Base-by-base conservation (phyloP, 1,140 invertebrate genomes). In the Bombus confusus region DNA sequence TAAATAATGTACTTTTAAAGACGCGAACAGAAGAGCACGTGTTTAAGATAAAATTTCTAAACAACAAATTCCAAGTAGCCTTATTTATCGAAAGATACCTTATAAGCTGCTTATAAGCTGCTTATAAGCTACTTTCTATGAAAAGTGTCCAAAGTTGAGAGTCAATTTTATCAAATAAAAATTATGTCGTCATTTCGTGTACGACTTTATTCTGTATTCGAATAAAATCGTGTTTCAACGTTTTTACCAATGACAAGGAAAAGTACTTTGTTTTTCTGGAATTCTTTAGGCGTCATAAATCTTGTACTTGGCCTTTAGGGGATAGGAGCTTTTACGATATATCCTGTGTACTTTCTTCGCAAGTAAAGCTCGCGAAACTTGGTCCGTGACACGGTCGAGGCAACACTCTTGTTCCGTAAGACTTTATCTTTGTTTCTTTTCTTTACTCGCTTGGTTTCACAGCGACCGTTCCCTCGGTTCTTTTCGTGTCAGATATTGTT, bases 271-370 rank as follows among this genome's bases (percentile, higher is more conserved):
- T 78, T 39, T 41, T 43, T 66, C n/a, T 31, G 9, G 5, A 66
- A 78, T 64, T 78, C 39, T 62, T 64, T 37, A 3, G 39, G 28
- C 59, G n/a, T 41, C 39, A 1, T 78, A 31, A 64, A 43, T 62
- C 37, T 64, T 13, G 59, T 64, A 78, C 59, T 64, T 78, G 76
- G 3, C 39, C 76, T 78, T 64, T 41, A 41, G 59, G 39, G 10
- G 28, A 39, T 78, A 18, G 2, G 34, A 41, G 74, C 74, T 59
- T 64, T 43, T 31, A 64, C 59, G 37, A 41, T 43, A 52, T 37
- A 64, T 31, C 18, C 15, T n/a, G 25, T 10, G 25, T 18, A 39
- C 25, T 22, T 18, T 64, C 39, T 78, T 5, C 13, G 13, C 43
- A 78, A 62, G 59, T 78, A 52, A 52, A 52, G 22, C 18, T 64